Conservation (phyloP, 2,113 vertebrate species). For the Leucosticte australis region DNA sequence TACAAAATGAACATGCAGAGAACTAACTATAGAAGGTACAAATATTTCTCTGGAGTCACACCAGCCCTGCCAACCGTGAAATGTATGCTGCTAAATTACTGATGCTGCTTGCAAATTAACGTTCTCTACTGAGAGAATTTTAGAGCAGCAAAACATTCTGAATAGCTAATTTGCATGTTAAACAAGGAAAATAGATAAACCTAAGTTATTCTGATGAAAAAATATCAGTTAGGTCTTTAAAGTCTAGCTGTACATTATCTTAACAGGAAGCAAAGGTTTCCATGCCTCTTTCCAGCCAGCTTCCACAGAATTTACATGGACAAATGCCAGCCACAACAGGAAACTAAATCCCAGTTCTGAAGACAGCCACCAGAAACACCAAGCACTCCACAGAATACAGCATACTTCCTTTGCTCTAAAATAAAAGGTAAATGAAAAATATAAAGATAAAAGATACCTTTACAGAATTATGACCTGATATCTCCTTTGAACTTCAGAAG, state of each 20-base stretch:
- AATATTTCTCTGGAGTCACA: conserved; percentile 62
- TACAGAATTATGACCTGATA: background rate
- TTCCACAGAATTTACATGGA: background rate
- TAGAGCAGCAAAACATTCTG: conserved; percentile 23
- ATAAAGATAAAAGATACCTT: background rate
- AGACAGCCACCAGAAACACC: background rate
- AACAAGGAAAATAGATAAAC: conserved; percentile 22
- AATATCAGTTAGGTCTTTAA: background rate
- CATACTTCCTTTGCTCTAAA: background rate
- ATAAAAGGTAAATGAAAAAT: background rate
- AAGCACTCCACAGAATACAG: background rate
- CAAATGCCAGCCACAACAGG: background rate
- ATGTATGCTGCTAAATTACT: conserved; percentile 50
- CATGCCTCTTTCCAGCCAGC: background rate
- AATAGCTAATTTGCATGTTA: conserved; percentile 29
- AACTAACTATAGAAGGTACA: conserved; percentile 58
- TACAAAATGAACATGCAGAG: conserved; percentile 65
- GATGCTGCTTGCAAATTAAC: conserved; percentile 65
- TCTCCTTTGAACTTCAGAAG: background rate
- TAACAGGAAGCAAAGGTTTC: background rate
- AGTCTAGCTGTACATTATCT: background rate
- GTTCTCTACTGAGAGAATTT: conserved; percentile 48
- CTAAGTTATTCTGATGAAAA: conserved; percentile 9
- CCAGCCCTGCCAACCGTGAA: conserved; percentile 63
- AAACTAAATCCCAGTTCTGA: background rate